Percentiles rank a stretch among this genome's conserved stretches.
Evolutionary conservation across 2,113 vertebrate genomes (phyloP).

Genomic region (Uropsilus gracilis): DNA sequence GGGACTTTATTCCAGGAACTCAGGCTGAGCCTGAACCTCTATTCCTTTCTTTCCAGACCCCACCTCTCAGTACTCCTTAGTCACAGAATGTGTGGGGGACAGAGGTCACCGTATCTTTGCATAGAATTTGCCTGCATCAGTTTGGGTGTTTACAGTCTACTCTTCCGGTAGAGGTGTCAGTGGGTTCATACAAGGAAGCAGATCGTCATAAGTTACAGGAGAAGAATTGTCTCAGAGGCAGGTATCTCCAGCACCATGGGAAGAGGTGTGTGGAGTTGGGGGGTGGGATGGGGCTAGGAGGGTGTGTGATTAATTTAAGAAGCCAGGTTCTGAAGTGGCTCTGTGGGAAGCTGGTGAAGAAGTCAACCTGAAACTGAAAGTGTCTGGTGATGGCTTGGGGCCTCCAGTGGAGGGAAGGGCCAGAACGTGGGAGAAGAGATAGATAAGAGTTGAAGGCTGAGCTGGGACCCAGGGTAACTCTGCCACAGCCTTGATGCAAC

Average conservation of each 20-base stretch:
- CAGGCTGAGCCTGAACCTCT: rapidly evolving
- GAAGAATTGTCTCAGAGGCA: neutral
- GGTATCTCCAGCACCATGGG: neutral
- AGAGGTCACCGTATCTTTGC: neutral
- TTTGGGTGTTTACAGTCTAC: neutral
- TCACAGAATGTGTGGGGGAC: rapidly evolving
- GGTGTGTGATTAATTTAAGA: neutral
- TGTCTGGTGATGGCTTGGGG: neutral
- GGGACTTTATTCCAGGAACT: neutral
- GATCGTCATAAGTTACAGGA: neutral
- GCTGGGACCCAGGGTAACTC: neutral
- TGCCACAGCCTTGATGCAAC: neutral
- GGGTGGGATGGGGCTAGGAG: too few relatives aligned
- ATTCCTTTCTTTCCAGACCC: neutral
- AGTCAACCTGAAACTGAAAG: neutral
- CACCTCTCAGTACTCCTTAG: neutral
- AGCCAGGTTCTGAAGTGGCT: neutral
- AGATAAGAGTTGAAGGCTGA: neutral
- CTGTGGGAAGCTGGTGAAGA: rapidly evolving
- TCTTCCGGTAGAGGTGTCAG: neutral
- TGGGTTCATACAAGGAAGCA: neutral
- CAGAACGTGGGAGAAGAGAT: neutral
- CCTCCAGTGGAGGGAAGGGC: neutral
- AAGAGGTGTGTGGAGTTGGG: neutral
- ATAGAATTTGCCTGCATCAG: neutral